phyloP scores from a whole-genome alignment of 1,140 invertebrate species.

The Ridgeia piscesae region DNA sequence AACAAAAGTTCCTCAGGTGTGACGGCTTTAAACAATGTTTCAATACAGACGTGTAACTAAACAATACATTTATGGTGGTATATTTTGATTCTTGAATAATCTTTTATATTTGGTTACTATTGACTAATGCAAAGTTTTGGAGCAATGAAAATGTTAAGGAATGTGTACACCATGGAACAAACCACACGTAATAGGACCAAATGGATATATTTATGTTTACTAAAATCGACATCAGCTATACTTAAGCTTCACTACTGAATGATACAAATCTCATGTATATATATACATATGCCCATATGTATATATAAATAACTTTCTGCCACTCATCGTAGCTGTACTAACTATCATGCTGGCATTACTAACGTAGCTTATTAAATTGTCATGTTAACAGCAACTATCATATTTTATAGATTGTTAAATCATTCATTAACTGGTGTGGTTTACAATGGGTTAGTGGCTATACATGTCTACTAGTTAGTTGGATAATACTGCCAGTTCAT shows the following conservation, averaged over 20 bases:
- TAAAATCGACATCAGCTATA: neutral
- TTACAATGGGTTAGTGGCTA: neutral
- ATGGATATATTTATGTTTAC: neutral
- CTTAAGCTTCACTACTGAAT: neutral
- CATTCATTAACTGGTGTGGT: neutral
- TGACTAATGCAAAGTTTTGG: neutral
- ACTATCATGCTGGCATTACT: neutral
- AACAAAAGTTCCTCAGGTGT: neutral
- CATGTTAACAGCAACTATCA: neutral
- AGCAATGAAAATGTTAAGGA: neutral
- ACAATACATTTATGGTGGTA: neutral
- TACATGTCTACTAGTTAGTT: neutral
- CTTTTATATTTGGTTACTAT: neutral
- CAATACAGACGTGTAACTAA: neutral
- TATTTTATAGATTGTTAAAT: neutral
- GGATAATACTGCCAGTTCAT: neutral
- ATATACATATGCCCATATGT: neutral
- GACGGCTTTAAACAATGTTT: neutral
- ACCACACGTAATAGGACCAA: neutral
- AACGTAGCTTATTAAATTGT: slow-evolving; percentile 9
- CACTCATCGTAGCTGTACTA: neutral
- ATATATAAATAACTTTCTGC: neutral
- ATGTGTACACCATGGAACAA: neutral
- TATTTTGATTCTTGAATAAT: neutral
- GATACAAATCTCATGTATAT: neutral